These are phyloP conservation scores for Calliopum simillimum DNA, from an alignment of 2,888 invertebrate species.

Conservation along the genomic window DNA sequence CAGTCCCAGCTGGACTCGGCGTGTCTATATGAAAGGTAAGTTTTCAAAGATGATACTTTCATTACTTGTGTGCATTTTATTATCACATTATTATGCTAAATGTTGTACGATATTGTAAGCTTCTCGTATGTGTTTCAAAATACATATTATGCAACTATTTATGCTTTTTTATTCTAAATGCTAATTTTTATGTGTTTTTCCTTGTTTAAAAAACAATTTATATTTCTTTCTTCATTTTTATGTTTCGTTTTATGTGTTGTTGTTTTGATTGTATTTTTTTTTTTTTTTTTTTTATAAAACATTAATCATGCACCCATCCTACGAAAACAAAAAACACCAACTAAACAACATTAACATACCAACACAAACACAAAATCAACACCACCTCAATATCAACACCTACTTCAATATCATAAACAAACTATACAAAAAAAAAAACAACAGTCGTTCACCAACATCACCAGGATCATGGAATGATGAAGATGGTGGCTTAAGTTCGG, in stretches of 20 bases:
- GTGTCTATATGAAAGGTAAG: constrained; percentile 86
- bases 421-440: constrained; percentile 24
- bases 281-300: constrained; percentile 54
- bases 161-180: constrained; percentile 18
- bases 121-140: constrained; percentile 41
- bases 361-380: constrained; percentile 36
- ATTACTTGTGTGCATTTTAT: constrained; percentile 23
- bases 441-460: constrained; percentile 65
- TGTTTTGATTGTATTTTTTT: constrained; percentile 48
- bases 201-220: constrained; percentile 39
- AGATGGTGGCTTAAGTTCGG: constrained; percentile 64
- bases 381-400: constrained; percentile 30
- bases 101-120: constrained; percentile 18
- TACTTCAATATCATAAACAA: constrained; percentile 14
- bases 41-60: constrained; percentile 32
- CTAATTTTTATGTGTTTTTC: constrained; percentile 29
- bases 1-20: constrained; percentile 80
- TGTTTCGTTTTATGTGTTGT: constrained; percentile 52
- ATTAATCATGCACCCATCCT: constrained; percentile 52
- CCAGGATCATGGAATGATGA: constrained; percentile 67
- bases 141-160: constrained; percentile 15
- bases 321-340: constrained; percentile 40
- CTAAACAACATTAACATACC: constrained; percentile 46
- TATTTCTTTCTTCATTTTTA: constrained; percentile 45
- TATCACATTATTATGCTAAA: constrained; percentile 19